A percentile compares a stretch with the other conserved stretches of the same genome.
Conservation (phyloP, 1,140 invertebrate species). For the Drosophila subpulchrella region DNA sequence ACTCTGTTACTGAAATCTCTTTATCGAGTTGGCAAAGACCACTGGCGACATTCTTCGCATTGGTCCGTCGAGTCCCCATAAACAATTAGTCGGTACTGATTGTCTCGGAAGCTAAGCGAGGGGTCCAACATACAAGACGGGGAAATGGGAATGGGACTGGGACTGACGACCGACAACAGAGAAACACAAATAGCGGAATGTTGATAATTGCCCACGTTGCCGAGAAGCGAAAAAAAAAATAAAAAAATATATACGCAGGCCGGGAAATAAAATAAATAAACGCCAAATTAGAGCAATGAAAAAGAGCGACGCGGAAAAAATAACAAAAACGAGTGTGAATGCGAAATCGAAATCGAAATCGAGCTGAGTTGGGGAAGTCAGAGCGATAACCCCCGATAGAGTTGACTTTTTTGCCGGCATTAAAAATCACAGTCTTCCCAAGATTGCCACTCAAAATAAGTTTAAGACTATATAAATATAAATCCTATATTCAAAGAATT, state of each 20-base stretch:
- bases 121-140: not conserved
- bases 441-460: not conserved
- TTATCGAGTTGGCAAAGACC: slow-evolving; percentile 1
- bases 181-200: slow-evolving; percentile 41
- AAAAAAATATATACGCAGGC: not conserved
- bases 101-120: slow-evolving; percentile 15
- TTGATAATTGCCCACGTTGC: slow-evolving; percentile 55
- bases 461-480: not conserved
- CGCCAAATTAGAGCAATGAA: slow-evolving; percentile 33
- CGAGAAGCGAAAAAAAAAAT: slow-evolving; percentile 4
- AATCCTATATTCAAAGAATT: too few relatives aligned
- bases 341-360: not conserved
- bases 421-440: not conserved
- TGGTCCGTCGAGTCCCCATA: slow-evolving; percentile 3
- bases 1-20: not conserved
- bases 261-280: slow-evolving; percentile 36
- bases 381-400: slow-evolving; percentile 18
- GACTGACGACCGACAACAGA: not conserved
- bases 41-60: slow-evolving; percentile 3
- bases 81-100: slow-evolving; percentile 27
- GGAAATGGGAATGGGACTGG: not conserved
- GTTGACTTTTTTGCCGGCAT: not conserved
- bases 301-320: slow-evolving; percentile 3
- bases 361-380: slow-evolving; percentile 10
- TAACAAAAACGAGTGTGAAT: not conserved